Conservation (phyloP, 2,888 invertebrate genomes). For the Scrobipalpa atriplicella region DNA sequence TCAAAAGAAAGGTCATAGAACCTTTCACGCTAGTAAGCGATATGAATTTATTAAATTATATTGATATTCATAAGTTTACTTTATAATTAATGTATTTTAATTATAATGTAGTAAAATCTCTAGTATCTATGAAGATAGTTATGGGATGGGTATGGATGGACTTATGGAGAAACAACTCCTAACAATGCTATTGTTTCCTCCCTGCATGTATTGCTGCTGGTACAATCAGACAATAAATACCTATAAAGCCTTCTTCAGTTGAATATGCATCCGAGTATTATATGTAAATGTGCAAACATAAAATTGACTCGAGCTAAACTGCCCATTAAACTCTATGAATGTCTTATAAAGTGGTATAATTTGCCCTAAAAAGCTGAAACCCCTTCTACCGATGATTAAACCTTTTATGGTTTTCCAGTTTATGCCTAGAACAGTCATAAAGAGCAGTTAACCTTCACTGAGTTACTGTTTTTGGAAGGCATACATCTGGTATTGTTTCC, state of each 20-base stretch:
- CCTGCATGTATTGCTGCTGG: slow-evolving; percentile 8
- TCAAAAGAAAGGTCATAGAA: no score
- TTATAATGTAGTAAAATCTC: no score
- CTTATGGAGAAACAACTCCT: neutral
- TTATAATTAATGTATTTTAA: no score
- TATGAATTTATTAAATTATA: no score
- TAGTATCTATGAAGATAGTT: neutral
- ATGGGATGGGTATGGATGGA: neutral
- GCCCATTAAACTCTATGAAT: neutral
- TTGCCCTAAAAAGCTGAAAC: slow-evolving; percentile 14
- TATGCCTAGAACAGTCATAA: slow-evolving; percentile 1
- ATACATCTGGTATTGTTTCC: neutral
- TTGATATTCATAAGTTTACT: no score
- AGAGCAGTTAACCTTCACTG: neutral
- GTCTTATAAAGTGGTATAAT: neutral
- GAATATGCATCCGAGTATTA: neutral
- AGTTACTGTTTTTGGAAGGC: neutral
- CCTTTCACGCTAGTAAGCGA: no score
- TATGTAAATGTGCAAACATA: slow-evolving; percentile 1
- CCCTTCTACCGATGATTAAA: slow-evolving; percentile 1
- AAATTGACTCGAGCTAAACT: neutral
- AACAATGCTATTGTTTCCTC: neutral
- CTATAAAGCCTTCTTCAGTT: slow-evolving; percentile 4
- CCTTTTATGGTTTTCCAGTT: slow-evolving; percentile 5
- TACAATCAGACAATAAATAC: neutral